Percentiles rank a stretch among this genome's conserved stretches.
These are phyloP conservation scores for Cyphomyrus plagiostoma DNA, from an alignment of 2,113 vertebrate species.

Conservation along the genomic window DNA sequence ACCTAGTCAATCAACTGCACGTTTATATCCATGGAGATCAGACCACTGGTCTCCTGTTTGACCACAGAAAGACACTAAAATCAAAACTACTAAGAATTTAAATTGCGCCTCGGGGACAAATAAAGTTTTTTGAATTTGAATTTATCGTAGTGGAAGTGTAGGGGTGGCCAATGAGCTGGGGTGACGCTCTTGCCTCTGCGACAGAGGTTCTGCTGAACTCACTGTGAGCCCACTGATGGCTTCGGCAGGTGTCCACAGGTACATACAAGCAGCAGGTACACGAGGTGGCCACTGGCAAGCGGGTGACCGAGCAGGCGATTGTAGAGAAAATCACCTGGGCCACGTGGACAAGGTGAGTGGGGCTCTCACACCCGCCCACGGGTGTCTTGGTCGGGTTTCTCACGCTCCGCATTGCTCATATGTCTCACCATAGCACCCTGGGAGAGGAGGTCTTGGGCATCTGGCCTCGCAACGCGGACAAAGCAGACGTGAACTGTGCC, in stretches of 20 bases:
- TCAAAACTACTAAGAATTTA: neutral
- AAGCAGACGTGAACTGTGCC: slow-evolving; percentile 86
- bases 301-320: slow-evolving; percentile 63
- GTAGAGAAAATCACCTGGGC: slow-evolving; percentile 94
- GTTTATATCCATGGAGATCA: neutral
- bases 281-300: slow-evolving; percentile 84
- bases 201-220: neutral
- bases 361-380: neutral
- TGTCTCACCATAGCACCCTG: slow-evolving; percentile 65
- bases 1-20: neutral
- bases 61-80: neutral
- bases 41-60: neutral
- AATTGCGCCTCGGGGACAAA: no score
- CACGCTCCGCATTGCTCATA: neutral
- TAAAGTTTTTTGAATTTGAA: no score
- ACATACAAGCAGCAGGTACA: slow-evolving; percentile 86
- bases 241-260: slow-evolving; percentile 79
- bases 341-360: slow-evolving; percentile 87
- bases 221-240: neutral
- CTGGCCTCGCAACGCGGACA: slow-evolving; percentile 89
- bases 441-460: slow-evolving; percentile 90
- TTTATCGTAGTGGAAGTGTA: neutral
- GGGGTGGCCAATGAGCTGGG: neutral
- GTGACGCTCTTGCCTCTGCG: neutral
- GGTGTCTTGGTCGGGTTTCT: neutral